Percentiles rank a stretch among this genome's conserved stretches.
These are phyloP conservation scores for Theropithecus gelada DNA, from an alignment of 2,113 vertebrate genomes.

Conservation along the genomic window DNA sequence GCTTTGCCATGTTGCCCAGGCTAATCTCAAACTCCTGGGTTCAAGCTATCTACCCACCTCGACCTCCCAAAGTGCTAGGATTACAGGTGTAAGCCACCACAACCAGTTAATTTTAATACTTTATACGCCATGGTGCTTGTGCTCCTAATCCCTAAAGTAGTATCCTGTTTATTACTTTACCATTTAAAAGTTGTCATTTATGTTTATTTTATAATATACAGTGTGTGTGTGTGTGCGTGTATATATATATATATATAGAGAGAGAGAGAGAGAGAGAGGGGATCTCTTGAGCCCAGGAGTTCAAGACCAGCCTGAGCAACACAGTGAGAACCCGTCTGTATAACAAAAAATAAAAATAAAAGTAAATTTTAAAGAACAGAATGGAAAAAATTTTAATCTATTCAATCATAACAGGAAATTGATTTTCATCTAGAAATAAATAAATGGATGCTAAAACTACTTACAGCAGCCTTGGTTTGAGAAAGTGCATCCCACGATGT, in stretches of 20 bases:
- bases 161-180: constrained; percentile 1
- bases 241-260: too few species aligned
- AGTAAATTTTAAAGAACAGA: neutral
- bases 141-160: neutral
- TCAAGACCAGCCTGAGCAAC: too few species aligned
- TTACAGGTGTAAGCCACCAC: too few species aligned
- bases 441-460: constrained; percentile 80
- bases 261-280: too few species aligned
- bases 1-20: neutral
- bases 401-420: constrained; percentile 26
- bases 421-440: constrained; percentile 32
- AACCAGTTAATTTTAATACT: neutral
- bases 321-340: too few species aligned
- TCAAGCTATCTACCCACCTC: neutral
- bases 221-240: too few species aligned
- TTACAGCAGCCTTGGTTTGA: constrained; percentile 96
- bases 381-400: constrained; percentile 39
- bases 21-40: neutral
- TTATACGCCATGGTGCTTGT: neutral
- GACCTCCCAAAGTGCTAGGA: too few species aligned
- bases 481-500: constrained; percentile 90
- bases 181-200: constrained; percentile 26
- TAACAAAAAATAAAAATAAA: too few species aligned
- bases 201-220: constrained; percentile 8
- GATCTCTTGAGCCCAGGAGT: too few species aligned